Percentiles rank a stretch among this genome's conserved stretches.
Evolutionary conservation across 2,888 invertebrate species (phyloP).

Genomic region (Leucophenga maculata): DNA sequence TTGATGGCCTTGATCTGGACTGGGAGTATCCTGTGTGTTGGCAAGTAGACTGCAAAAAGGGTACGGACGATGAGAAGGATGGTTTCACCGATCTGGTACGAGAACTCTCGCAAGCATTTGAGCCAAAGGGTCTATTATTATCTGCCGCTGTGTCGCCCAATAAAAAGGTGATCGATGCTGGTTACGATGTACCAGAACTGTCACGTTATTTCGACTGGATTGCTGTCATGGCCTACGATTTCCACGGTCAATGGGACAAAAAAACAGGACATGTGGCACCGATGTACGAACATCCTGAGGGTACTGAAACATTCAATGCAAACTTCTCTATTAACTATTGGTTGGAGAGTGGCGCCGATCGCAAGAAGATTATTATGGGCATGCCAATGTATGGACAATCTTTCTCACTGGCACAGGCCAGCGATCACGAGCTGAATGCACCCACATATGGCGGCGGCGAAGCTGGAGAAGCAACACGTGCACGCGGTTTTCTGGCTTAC

Average conservation of each 20-base stretch:
- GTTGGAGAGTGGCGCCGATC: constrained; percentile 85
- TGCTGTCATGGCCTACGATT: constrained; percentile 92
- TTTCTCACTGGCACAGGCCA: constrained; percentile 82
- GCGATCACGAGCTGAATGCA: constrained; percentile 80
- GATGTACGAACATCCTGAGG: constrained; percentile 83
- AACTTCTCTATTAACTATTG: constrained; percentile 92
- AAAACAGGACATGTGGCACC: constrained; percentile 92
- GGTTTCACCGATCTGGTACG: constrained; percentile 83
- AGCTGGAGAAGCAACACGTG: constrained; percentile 89
- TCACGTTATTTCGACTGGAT: constrained; percentile 89
- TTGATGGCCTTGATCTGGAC: constrained; percentile 93
- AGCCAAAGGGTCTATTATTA: constrained; percentile 80
- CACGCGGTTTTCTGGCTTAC: constrained; percentile 89
- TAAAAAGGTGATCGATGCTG: constrained; percentile 86
- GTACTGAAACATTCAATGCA: constrained; percentile 84
- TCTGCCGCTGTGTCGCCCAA: constrained; percentile 91
- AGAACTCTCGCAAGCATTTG: constrained; percentile 82
- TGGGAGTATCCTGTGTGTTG: constrained; percentile 96
- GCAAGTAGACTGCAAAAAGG: constrained; percentile 90
- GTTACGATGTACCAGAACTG: constrained; percentile 86
- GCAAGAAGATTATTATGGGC: constrained; percentile 86
- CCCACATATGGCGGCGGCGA: constrained; percentile 90
- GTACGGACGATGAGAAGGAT: constrained; percentile 85
- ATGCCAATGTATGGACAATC: constrained; percentile 93
- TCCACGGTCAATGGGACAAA: constrained; percentile 93